phyloP scores from a whole-genome alignment of 2,113 vertebrate species.

The Albula glossodonta region DNA sequence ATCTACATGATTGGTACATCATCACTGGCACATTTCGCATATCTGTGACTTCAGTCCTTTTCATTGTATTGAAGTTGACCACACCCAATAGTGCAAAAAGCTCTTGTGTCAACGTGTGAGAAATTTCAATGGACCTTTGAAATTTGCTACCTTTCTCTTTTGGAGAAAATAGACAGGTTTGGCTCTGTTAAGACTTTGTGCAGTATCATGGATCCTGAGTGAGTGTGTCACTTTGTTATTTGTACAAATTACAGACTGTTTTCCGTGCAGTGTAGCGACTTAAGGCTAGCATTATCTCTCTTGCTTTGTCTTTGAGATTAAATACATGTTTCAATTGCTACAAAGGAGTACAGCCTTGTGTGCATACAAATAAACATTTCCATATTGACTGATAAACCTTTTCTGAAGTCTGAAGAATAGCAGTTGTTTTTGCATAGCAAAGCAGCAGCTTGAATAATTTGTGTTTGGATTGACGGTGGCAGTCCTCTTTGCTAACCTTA shows the following conservation, averaged over 20 bases:
- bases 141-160: too few species aligned
- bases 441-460: constrained; percentile 22
- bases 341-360: neutral
- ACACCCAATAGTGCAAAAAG: too few species aligned
- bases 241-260: neutral
- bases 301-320: neutral
- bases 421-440: constrained; percentile 15
- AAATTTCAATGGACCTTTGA: neutral
- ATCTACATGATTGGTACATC: neutral
- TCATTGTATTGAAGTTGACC: neutral
- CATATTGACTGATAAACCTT: too few species aligned
- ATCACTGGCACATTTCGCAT: neutral
- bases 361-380: neutral
- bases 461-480: constrained; percentile 26
- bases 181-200: too few species aligned
- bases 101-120: too few species aligned
- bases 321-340: neutral
- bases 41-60: neutral
- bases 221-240: too few species aligned
- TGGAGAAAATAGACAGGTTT: neutral
- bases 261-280: neutral
- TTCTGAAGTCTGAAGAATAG: neutral
- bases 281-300: neutral
- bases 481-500: neutral
- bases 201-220: too few species aligned